Percentiles rank a stretch among this genome's conserved stretches.
These are phyloP conservation scores for Pycnonotus jocosus DNA, from an alignment of 2,113 vertebrate species.

Conservation along the genomic window DNA sequence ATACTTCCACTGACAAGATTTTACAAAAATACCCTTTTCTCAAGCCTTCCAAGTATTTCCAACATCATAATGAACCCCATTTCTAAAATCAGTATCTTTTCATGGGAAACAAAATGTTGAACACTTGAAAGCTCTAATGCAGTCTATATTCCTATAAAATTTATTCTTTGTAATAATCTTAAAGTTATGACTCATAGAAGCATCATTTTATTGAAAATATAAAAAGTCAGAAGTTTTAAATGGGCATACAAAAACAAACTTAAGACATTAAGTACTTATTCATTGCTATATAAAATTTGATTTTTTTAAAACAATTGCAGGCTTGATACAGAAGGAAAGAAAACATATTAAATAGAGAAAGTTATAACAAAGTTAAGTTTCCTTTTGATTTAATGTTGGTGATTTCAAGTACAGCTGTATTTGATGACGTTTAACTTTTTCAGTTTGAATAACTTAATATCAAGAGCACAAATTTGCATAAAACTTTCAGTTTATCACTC, in stretches of 20 bases:
- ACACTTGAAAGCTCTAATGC: conserved; percentile 1
- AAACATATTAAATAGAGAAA: not conserved
- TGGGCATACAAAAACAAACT: not conserved
- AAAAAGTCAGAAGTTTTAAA: conserved; percentile 40
- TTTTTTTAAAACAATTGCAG: not conserved
- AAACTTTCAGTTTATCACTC: not conserved
- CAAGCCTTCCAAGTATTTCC: not conserved
- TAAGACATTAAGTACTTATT: conserved; percentile 30
- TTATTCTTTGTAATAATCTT: conserved; percentile 47
- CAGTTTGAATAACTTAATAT: not conserved
- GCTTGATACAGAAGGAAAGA: not conserved
- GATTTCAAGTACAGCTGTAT: not conserved
- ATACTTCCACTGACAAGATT: not conserved
- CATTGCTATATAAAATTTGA: conserved; percentile 23
- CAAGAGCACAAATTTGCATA: not conserved
- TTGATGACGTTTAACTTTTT: not conserved
- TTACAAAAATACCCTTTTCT: not conserved
- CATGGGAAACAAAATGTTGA: not conserved
- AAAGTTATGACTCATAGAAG: conserved; percentile 53
- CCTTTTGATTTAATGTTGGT: not conserved
- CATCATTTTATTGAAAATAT: conserved; percentile 48
- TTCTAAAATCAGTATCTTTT: conserved; percentile 25
- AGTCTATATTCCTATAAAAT: conserved; percentile 33
- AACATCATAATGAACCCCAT: not conserved
- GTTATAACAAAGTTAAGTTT: conserved; percentile 27